Evolutionary conservation across 2,888 invertebrate species (phyloP).

Genomic region (Rhagium mordax): DNA sequence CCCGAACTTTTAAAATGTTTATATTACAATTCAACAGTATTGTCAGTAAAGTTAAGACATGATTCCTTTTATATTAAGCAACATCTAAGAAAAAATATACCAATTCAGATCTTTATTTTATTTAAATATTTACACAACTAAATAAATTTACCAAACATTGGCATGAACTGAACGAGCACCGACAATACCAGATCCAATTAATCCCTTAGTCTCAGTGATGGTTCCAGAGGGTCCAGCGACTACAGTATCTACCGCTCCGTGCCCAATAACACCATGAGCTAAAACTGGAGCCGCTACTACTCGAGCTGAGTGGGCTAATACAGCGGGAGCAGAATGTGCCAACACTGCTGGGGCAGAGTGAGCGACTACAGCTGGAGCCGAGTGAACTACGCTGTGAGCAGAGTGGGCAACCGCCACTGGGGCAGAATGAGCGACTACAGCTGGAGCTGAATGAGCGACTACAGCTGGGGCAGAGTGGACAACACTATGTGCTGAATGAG

Average conservation of each 20-base stretch:
- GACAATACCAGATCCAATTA: slow-evolving; percentile 50
- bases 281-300: background rate
- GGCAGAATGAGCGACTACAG: background rate
- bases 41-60: no score
- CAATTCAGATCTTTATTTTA: background rate
- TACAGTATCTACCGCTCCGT: slow-evolving; percentile 47
- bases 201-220: slow-evolving; percentile 50
- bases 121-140: background rate
- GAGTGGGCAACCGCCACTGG: background rate
- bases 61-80: no score
- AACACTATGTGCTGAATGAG: slow-evolving; percentile 24
- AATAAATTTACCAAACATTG: slow-evolving; percentile 9
- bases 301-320: background rate
- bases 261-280: slow-evolving; percentile 17
- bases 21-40: no score
- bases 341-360: background rate
- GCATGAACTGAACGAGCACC: slow-evolving; percentile 35
- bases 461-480: slow-evolving; percentile 10
- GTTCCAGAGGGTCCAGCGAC: slow-evolving; percentile 59
- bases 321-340: background rate
- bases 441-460: background rate
- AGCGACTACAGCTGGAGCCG: background rate
- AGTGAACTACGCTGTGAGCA: background rate
- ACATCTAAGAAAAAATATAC: no score
- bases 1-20: no score